Base-by-base conservation (phyloP, 2,797 vertebrate genomes). In the Sebastolobus altivelis region DNA sequence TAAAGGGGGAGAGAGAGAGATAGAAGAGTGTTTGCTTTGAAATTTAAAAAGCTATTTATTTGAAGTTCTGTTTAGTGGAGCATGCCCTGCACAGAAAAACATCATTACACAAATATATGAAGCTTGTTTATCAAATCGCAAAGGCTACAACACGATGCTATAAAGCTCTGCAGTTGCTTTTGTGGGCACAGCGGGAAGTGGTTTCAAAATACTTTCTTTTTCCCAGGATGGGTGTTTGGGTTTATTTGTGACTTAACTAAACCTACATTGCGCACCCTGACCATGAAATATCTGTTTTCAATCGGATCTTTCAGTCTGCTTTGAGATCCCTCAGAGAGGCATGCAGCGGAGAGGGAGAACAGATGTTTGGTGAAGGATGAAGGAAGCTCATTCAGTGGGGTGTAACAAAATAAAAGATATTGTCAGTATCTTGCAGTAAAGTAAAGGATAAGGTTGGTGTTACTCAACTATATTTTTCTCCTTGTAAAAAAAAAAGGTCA, bases 21-120 rank as follows among this genome's bases (percentile, higher is more conserved):
- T 6, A 74, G 62, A 66, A 25, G 60, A 76, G n/a, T 67, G 29
- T 74, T 68, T 31, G 56, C 76, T 90, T 87, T 88, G 75, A 88
- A 79, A 86, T 85, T 62, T 69, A 60, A 87, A 89, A 86, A 82
- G 81, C 70, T 77, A 77, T 88, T 82, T 81, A 87, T 88, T 75
- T 87, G 79, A 88, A 82, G 74, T 80, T 79, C 11, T 82, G 81
- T 77, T 87, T 76, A 84, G 82, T 49, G 46, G 56, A 80, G 80
- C 75, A 72, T 84, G 67, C 27, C 37, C 74, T 68, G 74, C 80
- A 81, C 76, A 65, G 70, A 79, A 86, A 78, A 90, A 87, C 76
- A 85, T 81, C 80, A 78, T 89, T 87, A 86, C 76, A 88, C 79
- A 85, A 87, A 87, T 86, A 86, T 70, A 82, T 65, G 62, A 83